phyloP scores from a whole-genome alignment of 2,113 vertebrate genomes.

The Mellivora capensis region DNA sequence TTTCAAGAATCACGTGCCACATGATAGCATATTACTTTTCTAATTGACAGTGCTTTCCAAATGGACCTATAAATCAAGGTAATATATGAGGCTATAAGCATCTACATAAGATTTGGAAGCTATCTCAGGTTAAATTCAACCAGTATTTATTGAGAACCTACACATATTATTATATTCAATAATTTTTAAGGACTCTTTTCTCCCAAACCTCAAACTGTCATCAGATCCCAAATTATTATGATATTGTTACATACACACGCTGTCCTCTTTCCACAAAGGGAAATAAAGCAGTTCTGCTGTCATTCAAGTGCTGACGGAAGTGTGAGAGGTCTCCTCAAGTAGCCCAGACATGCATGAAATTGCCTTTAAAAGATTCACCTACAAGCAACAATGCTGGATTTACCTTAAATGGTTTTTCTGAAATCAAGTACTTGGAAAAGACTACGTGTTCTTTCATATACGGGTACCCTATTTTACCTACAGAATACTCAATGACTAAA shows the following conservation, averaged over 20 bases:
- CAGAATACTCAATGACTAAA: background rate
- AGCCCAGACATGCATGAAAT: background rate
- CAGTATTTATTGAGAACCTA: background rate
- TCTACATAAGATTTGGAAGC: background rate
- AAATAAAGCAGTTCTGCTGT: background rate
- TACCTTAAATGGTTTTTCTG: background rate
- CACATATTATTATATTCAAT: background rate
- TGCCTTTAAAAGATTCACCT: slow-evolving; percentile 13
- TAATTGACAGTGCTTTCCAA: background rate
- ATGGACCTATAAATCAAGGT: background rate
- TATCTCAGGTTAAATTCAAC: background rate
- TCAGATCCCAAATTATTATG: background rate
- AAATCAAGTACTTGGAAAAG: slow-evolving; percentile 13
- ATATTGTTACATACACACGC: background rate
- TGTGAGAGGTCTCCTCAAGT: background rate
- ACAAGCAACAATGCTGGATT: background rate
- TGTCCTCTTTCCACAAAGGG: background rate
- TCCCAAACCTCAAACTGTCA: background rate
- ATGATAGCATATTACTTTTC: background rate
- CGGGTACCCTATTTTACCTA: background rate
- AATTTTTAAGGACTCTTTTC: background rate
- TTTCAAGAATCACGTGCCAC: background rate
- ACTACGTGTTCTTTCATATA: background rate
- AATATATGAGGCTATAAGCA: background rate
- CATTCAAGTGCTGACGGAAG: background rate